phyloP scores from a whole-genome alignment of 2,113 vertebrate genomes.

The Larimichthys crocea region DNA sequence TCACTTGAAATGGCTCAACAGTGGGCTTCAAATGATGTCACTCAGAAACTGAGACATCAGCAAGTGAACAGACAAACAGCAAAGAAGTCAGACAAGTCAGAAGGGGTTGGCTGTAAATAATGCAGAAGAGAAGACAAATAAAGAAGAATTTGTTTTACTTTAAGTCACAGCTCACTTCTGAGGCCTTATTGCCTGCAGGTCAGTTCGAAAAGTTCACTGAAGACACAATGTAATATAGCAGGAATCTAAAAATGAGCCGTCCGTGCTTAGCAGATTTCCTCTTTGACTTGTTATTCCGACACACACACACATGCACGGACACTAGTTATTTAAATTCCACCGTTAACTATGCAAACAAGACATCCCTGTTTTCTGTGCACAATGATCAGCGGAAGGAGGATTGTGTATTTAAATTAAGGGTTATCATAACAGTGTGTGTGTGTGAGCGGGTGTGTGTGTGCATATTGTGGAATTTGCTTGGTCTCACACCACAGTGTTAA shows the following conservation, averaged over 20 bases:
- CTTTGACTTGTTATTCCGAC: slow-evolving; percentile 7
- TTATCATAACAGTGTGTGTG: slow-evolving; percentile 12
- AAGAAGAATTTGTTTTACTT: slow-evolving; percentile 17
- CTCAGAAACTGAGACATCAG: too few species aligned
- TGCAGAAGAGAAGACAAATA: slow-evolving; percentile 8
- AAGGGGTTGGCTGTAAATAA: neutral
- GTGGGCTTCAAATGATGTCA: too few species aligned
- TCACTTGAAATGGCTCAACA: too few species aligned
- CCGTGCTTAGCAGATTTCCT: slow-evolving; percentile 41
- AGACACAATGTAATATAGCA: slow-evolving; percentile 55
- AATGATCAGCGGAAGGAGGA: slow-evolving; percentile 11
- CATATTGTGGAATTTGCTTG: neutral
- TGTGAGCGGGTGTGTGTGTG: neutral
- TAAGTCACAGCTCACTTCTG: slow-evolving; percentile 19
- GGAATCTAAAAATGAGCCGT: slow-evolving; percentile 54
- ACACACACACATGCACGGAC: neutral
- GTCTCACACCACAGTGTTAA: neutral
- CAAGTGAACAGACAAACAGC: too few species aligned
- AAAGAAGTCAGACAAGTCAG: neutral
- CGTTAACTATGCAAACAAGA: slow-evolving; percentile 30
- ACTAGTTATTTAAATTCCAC: slow-evolving; percentile 11
- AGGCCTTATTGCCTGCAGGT: slow-evolving; percentile 17
- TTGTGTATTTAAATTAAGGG: slow-evolving; percentile 32
- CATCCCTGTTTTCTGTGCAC: slow-evolving; percentile 38
- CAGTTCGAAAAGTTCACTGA: neutral